Evolutionary conservation across 2,888 invertebrate species (phyloP).

Genomic region (Platycnemis pennipes): DNA sequence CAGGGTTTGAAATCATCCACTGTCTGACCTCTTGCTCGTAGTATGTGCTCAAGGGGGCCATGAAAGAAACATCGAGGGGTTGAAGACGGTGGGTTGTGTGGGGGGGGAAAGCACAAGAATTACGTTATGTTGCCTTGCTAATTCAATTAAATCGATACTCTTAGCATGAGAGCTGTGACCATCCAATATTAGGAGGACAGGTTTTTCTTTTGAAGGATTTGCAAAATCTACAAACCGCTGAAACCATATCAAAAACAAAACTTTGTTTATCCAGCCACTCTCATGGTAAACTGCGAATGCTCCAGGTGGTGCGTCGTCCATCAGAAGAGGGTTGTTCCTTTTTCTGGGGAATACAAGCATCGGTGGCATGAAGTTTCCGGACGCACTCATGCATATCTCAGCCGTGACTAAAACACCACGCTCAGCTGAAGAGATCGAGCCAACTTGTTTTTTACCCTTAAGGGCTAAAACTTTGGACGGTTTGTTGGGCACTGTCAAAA

Average conservation of each 20-base stretch:
- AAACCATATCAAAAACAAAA: slow-evolving; percentile 6
- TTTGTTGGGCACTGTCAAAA: slow-evolving; percentile 67
- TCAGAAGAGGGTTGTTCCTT: neutral
- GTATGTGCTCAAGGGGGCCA: slow-evolving; percentile 27
- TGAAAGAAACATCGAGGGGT: slow-evolving; percentile 14
- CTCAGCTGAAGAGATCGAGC: slow-evolving; percentile 69
- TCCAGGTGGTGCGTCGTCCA: neutral
- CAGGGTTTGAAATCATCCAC: neutral
- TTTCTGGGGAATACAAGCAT: slow-evolving; percentile 45
- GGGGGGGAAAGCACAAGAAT: neutral
- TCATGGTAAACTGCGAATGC: neutral
- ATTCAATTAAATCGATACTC: neutral
- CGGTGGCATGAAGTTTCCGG: slow-evolving; percentile 69
- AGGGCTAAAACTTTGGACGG: slow-evolving; percentile 69
- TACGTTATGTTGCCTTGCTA: slow-evolving; percentile 13
- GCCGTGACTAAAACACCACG: slow-evolving; percentile 68
- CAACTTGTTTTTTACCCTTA: slow-evolving; percentile 70
- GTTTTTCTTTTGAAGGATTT: neutral
- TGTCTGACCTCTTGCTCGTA: slow-evolving; percentile 13
- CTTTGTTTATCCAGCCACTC: neutral
- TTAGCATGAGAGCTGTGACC: neutral
- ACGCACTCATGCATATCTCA: slow-evolving; percentile 70
- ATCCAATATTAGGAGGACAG: slow-evolving; percentile 29
- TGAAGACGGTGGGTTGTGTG: neutral
- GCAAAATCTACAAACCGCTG: neutral